phyloP scores from a whole-genome alignment of 2,888 invertebrate species.

The Macrosiphum euphorbiae region DNA sequence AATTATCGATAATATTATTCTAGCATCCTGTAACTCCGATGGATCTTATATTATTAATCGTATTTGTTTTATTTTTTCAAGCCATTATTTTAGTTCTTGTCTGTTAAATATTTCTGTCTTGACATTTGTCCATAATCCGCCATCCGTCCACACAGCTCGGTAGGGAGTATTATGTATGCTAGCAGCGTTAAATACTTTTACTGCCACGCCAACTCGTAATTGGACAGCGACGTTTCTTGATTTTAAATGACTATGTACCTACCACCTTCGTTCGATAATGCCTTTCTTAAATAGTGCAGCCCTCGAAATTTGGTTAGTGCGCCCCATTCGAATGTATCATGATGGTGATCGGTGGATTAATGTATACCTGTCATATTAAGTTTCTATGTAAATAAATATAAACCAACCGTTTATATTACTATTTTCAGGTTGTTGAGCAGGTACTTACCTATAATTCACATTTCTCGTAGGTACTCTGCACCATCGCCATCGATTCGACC shows the following conservation, averaged over 20 bases:
- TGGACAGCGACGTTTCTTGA: not conserved
- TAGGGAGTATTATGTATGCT: not conserved
- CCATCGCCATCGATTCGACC: not conserved
- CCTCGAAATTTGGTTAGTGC: not conserved
- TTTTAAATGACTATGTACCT: not conserved
- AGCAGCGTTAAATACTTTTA: not conserved
- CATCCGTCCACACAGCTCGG: not conserved
- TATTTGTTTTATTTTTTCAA: not conserved
- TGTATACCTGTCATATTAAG: not conserved
- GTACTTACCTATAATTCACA: not conserved
- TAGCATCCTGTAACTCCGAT: not conserved
- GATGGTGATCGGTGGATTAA: not conserved
- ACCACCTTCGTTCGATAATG: not conserved
- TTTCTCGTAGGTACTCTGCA: no score
- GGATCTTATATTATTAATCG: not conserved
- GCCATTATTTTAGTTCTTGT: not conserved
- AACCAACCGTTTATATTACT: not conserved
- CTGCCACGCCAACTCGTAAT: not conserved
- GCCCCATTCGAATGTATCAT: not conserved
- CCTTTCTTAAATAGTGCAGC: not conserved
- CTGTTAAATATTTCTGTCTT: not conserved
- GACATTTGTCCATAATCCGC: not conserved
- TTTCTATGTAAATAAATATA: not conserved
- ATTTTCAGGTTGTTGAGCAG: not conserved
- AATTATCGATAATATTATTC: not conserved